Conservation (phyloP, 64 coral and sea anemone genomes). For the Hydrozoanthus tunicans region DNA sequence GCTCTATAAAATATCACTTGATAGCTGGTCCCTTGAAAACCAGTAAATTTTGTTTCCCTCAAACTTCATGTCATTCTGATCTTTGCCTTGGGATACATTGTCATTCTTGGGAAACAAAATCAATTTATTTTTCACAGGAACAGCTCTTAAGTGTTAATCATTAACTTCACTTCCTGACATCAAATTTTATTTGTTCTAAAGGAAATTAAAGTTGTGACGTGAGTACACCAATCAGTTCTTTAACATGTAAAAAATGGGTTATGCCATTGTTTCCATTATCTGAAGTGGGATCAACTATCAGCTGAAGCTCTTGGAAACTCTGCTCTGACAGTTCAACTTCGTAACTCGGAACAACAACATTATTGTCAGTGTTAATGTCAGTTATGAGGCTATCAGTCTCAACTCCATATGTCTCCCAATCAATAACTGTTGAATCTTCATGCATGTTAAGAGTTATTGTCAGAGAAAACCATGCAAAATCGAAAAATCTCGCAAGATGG, state of each 20-base stretch:
- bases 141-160: too few relatives aligned
- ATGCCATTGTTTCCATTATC: conserved; percentile 7
- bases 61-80: too few relatives aligned
- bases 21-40: too few relatives aligned
- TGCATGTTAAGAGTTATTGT: not conserved
- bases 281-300: not conserved
- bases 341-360: conserved; percentile 8
- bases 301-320: not conserved
- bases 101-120: too few relatives aligned
- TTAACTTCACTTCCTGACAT: too few relatives aligned
- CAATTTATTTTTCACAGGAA: too few relatives aligned
- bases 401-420: conserved; percentile 24
- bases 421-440: not conserved
- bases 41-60: too few relatives aligned
- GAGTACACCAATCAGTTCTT: not conserved
- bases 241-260: not conserved
- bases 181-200: too few relatives aligned
- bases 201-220: not conserved
- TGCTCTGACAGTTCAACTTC: not conserved
- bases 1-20: too few relatives aligned
- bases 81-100: too few relatives aligned
- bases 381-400: not conserved
- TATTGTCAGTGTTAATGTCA: conserved; percentile 13
- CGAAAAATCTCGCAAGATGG: too few relatives aligned
- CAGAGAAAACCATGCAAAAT: too few relatives aligned